Evolutionary conservation across 1,140 invertebrate genomes (phyloP).

Genomic region (Ericerus pela): DNA sequence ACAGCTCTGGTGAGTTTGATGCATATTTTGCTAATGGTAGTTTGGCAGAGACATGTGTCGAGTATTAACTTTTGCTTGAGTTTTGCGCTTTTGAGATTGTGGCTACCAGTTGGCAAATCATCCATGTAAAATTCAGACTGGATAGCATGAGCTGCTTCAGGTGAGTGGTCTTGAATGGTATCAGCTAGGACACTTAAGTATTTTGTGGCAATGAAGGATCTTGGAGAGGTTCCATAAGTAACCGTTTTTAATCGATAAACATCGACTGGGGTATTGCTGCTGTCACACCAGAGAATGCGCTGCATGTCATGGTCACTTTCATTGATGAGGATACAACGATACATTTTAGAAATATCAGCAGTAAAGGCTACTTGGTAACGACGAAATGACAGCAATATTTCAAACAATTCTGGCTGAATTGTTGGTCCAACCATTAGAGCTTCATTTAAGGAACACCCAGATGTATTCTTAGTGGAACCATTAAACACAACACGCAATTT

Average conservation of each 20-base stretch:
- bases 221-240: background rate
- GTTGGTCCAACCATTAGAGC: background rate
- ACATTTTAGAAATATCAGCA: background rate
- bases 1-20: too few relatives aligned
- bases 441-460: background rate
- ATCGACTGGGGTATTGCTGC: background rate
- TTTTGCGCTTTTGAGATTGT: too few relatives aligned
- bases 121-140: too few relatives aligned
- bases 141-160: too few relatives aligned
- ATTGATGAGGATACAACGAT: background rate
- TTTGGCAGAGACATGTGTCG: too few relatives aligned
- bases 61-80: too few relatives aligned
- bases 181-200: background rate
- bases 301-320: background rate
- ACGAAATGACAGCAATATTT: background rate
- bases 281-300: background rate
- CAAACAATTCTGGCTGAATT: background rate
- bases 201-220: background rate
- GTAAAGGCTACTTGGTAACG: background rate
- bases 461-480: too few relatives aligned
- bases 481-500: too few relatives aligned
- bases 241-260: conserved; percentile 10
- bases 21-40: too few relatives aligned
- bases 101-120: too few relatives aligned
- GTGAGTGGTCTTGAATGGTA: background rate